Percentiles rank a stretch among this genome's conserved stretches.
phyloP scores from a whole-genome alignment of 2,888 invertebrate species.

The Molorchus minor region DNA sequence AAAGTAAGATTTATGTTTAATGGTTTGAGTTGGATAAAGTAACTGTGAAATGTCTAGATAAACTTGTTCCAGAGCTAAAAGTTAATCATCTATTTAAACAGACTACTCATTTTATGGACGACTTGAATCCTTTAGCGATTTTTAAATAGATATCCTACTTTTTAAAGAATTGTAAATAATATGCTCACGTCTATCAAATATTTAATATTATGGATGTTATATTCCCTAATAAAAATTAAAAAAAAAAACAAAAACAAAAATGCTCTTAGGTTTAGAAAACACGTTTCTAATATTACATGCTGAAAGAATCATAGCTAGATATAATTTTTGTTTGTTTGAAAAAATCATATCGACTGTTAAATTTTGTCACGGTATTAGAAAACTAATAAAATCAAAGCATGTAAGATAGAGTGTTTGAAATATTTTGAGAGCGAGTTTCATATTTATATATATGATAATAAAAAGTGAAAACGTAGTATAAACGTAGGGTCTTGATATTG shows the following conservation, averaged over 20 bases:
- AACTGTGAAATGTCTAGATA: no score
- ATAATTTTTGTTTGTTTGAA: slow-evolving; percentile 24
- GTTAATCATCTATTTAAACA: no score
- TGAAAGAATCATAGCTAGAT: slow-evolving; percentile 28
- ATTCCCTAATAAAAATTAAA: slow-evolving; percentile 37
- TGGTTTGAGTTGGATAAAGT: no score
- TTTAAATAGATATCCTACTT: slow-evolving; percentile 4
- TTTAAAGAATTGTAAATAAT: slow-evolving; percentile 17
- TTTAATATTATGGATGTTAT: slow-evolving; percentile 31
- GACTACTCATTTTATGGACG: no score
- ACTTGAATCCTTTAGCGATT: no score
- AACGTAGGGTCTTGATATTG: background rate
- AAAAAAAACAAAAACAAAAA: slow-evolving; percentile 36
- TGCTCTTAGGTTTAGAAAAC: slow-evolving; percentile 44
- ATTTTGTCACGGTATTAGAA: slow-evolving; percentile 5
- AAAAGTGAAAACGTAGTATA: slow-evolving; percentile 2
- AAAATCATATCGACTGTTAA: slow-evolving; percentile 11
- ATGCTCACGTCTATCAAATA: slow-evolving; percentile 32
- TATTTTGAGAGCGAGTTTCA: background rate
- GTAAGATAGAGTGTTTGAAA: slow-evolving; percentile 15
- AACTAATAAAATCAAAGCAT: slow-evolving; percentile 5
- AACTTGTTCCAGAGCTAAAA: no score
- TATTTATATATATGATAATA: slow-evolving; percentile 1
- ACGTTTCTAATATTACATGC: slow-evolving; percentile 40
- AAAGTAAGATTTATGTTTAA: slow-evolving; percentile 12